phyloP scores from a whole-genome alignment of 2,888 invertebrate species.

The Trisateles emortualis region DNA sequence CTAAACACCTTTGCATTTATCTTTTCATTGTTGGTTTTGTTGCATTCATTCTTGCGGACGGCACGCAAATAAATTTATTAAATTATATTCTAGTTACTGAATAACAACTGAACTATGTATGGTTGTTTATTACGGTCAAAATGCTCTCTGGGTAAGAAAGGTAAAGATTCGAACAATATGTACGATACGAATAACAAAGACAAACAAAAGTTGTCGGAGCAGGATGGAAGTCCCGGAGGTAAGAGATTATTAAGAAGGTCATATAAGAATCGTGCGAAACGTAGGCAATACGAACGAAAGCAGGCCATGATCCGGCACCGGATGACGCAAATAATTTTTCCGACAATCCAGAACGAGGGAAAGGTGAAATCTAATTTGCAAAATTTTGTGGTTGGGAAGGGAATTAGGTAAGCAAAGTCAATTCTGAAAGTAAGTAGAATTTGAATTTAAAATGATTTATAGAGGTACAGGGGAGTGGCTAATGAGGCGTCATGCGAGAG shows the following conservation, averaged over 20 bases:
- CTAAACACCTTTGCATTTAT: conserved; percentile 17
- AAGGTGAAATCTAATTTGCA: conserved; percentile 82
- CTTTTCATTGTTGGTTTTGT: neutral
- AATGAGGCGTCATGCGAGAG: conserved; percentile 85
- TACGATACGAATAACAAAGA: conserved; percentile 12
- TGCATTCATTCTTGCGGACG: neutral
- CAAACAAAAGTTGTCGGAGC: conserved; percentile 18
- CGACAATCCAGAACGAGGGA: conserved; percentile 63
- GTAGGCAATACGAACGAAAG: conserved; percentile 61
- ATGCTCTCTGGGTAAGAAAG: neutral
- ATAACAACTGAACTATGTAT: neutral
- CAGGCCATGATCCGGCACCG: conserved; percentile 62
- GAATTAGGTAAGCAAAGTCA: conserved; percentile 84
- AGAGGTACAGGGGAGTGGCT: conserved; percentile 83
- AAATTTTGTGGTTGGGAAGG: conserved; percentile 78
- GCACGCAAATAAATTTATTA: neutral
- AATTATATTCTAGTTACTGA: neutral
- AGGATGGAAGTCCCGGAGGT: conserved; percentile 35
- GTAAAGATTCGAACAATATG: conserved; percentile 10
- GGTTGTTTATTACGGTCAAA: neutral
- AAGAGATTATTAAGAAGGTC: conserved; percentile 50
- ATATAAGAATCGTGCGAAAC: conserved; percentile 51
- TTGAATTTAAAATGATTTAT: conserved; percentile 87
- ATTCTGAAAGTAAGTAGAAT: conserved; percentile 85
- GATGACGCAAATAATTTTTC: conserved; percentile 72